These are phyloP conservation scores for Bergia sp. DNA, from an alignment of 92 coral and sea anemone species.

Conservation along the genomic window DNA sequence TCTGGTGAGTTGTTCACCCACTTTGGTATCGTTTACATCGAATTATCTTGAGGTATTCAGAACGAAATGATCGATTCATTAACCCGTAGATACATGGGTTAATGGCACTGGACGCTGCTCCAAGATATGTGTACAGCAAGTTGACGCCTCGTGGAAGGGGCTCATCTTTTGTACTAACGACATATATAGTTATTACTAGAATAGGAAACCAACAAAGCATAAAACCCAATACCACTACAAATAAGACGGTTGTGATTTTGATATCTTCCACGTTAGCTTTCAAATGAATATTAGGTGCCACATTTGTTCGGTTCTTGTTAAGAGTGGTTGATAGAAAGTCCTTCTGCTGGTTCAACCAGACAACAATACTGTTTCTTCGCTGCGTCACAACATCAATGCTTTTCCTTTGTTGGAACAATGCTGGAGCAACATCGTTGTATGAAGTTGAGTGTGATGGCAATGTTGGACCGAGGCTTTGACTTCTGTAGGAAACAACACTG, in stretches of 20 bases:
- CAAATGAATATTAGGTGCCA: conserved; percentile 3
- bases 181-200: conserved; percentile 16
- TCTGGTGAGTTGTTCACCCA: not conserved
- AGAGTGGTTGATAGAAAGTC: conserved; percentile 3
- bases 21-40: conserved; percentile 2
- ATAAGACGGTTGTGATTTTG: conserved; percentile 32
- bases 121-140: conserved; percentile 22
- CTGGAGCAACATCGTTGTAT: not conserved
- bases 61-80: conserved; percentile 39
- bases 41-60: conserved; percentile 40
- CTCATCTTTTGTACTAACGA: not conserved
- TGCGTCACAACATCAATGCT: conserved; percentile 36
- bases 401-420: conserved; percentile 31
- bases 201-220: conserved; percentile 49
- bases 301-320: conserved; percentile 16
- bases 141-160: conserved; percentile 30
- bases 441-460: conserved; percentile 6
- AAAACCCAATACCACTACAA: conserved; percentile 35
- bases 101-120: conserved; percentile 33
- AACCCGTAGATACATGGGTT: conserved; percentile 39
- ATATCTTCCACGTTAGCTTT: conserved; percentile 41
- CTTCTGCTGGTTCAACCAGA: conserved; percentile 31
- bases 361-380: conserved; percentile 21
- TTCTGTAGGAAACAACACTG: conserved; percentile 33
- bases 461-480: conserved; percentile 26